Percentiles rank a stretch among this genome's conserved stretches.
These are phyloP conservation scores for Sympetrum striolatum DNA, from an alignment of 2,888 invertebrate species.

Conservation along the genomic window DNA sequence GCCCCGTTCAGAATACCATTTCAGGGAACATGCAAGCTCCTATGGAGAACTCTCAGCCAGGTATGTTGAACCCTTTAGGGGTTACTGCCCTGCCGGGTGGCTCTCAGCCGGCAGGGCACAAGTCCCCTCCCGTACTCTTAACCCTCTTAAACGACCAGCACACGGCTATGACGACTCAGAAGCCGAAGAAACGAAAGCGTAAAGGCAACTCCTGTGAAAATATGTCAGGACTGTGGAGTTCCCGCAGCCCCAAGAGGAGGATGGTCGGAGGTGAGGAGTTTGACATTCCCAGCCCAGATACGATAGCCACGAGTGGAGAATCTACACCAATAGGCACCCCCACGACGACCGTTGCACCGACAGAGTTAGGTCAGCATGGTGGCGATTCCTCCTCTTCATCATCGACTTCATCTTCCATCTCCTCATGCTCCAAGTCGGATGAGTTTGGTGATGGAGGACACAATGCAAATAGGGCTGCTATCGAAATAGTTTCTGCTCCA, in stretches of 20 bases:
- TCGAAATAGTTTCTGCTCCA: conserved; percentile 14
- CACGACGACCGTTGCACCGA: conserved; percentile 1
- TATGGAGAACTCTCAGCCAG: conserved; percentile 54
- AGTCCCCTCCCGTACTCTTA: conserved; percentile 61
- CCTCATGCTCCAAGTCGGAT: conserved; percentile 32
- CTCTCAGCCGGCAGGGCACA: conserved; percentile 50
- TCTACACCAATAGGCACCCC: conserved; percentile 40
- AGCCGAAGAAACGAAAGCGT: conserved; percentile 60
- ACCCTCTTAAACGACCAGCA: conserved; percentile 53
- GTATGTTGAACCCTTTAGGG: conserved; percentile 59
- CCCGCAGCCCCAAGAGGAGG: conserved; percentile 69
- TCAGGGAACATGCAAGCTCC: conserved; percentile 59
- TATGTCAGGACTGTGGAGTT: conserved; percentile 64
- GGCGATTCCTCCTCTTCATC: conserved; percentile 20
- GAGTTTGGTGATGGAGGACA: conserved; percentile 27
- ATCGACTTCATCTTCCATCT: conserved; percentile 18
- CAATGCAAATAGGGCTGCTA: background rate
- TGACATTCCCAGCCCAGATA: conserved; percentile 56
- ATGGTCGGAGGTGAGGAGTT: conserved; percentile 59
- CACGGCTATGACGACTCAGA: conserved; percentile 52
- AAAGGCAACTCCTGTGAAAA: conserved; percentile 59
- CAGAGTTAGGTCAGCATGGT: conserved; percentile 29
- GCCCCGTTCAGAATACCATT: conserved; percentile 55
- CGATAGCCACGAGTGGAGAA: conserved; percentile 47
- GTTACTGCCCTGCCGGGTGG: conserved; percentile 56